Evolutionary conservation across 2,113 vertebrate genomes (phyloP).

Genomic region (Podocnemis expansa): DNA sequence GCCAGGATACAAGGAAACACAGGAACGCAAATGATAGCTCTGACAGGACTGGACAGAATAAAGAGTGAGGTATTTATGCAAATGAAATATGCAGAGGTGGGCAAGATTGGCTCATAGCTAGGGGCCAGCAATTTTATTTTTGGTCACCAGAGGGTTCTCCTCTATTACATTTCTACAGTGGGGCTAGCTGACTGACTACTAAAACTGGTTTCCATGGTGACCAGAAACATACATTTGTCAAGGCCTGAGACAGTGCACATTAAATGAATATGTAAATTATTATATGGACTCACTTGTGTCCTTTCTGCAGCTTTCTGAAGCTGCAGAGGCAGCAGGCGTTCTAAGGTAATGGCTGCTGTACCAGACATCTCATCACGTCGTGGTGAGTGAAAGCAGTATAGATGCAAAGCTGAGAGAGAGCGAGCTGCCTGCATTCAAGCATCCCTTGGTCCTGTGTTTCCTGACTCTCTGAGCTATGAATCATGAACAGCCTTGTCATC

Average conservation of each 20-base stretch:
- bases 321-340: background rate
- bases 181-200: no score
- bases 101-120: no score
- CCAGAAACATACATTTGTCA: no score
- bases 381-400: background rate
- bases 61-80: background rate
- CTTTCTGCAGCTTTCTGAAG: background rate
- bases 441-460: background rate
- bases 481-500: background rate
- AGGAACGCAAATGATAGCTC: background rate
- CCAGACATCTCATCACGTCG: background rate
- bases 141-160: no score
- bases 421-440: background rate
- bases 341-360: background rate
- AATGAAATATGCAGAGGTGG: no score
- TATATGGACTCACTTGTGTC: background rate
- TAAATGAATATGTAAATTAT: background rate
- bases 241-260: no score
- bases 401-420: rapidly evolving
- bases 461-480: rapidly evolving
- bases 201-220: no score
- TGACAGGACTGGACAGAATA: background rate
- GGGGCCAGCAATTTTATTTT: no score
- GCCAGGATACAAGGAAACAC: background rate
- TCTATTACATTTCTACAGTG: no score